phyloP scores from a whole-genome alignment of 1,140 invertebrate species.

The Drosophila yakuba region DNA sequence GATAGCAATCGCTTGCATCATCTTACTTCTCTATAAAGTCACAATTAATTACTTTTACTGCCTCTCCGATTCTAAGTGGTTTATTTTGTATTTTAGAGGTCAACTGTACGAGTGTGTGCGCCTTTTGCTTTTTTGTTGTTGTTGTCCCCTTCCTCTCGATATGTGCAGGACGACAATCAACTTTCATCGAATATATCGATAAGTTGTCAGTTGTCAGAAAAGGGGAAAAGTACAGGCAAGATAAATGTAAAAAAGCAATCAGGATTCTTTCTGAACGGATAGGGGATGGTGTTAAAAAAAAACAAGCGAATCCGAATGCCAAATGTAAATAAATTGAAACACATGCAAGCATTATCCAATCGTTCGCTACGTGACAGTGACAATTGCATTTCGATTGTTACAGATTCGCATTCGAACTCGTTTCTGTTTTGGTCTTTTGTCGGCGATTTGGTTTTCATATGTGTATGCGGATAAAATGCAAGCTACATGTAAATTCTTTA shows the following conservation, averaged over 20 bases:
- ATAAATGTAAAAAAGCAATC: slow-evolving; percentile 38
- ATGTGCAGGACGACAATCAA: slow-evolving; percentile 28
- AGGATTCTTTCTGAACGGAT: slow-evolving; percentile 1
- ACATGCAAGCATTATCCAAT: slow-evolving; percentile 53
- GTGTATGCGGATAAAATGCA: slow-evolving; percentile 8
- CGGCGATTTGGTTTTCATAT: slow-evolving; percentile 7
- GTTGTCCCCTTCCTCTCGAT: slow-evolving; percentile 7
- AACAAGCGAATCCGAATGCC: slow-evolving; percentile 46
- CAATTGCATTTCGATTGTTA: slow-evolving; percentile 49
- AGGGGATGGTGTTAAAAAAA: not conserved
- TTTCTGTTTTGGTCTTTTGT: slow-evolving; percentile 14
- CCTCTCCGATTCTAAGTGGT: slow-evolving; percentile 38
- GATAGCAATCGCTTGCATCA: not conserved
- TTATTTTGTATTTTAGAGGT: not conserved
- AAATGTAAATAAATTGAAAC: slow-evolving; percentile 57
- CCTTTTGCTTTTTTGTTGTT: slow-evolving; percentile 21
- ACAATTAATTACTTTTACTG: slow-evolving; percentile 9
- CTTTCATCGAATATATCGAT: slow-evolving; percentile 40
- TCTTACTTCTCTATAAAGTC: slow-evolving; percentile 6
- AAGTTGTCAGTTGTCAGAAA: slow-evolving; percentile 37
- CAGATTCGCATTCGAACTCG: slow-evolving; percentile 32
- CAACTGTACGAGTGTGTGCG: slow-evolving; percentile 8
- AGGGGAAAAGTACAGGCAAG: slow-evolving; percentile 16
- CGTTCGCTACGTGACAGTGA: slow-evolving; percentile 49
- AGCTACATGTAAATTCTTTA: slow-evolving; percentile 36